Evolutionary conservation across 2,888 invertebrate genomes (phyloP).

Genomic region (Altica lythri): DNA sequence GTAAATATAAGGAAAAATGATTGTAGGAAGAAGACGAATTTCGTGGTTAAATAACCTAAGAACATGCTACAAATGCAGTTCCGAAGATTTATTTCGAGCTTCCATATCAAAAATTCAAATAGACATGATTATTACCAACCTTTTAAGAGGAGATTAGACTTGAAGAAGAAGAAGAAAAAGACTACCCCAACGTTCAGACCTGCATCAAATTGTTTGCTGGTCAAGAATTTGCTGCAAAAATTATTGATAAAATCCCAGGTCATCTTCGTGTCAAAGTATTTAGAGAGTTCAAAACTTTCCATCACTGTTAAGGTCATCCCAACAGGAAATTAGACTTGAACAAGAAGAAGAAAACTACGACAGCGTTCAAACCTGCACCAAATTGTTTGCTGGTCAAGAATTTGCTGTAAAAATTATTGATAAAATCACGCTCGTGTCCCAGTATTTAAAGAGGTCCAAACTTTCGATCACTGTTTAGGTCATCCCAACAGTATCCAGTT

Average conservation of each 20-base stretch:
- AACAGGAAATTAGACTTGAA: too few species aligned
- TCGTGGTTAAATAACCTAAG: too few species aligned
- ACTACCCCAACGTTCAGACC: constrained; percentile 94
- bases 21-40: too few species aligned
- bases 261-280: constrained; percentile 94
- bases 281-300: constrained; percentile 98
- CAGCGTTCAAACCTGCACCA: constrained; percentile 91
- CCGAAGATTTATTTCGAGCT: too few species aligned
- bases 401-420: constrained; percentile 98
- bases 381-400: constrained; percentile 88
- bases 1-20: too few species aligned
- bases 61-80: too few species aligned
- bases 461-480: constrained; percentile 97
- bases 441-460: constrained; percentile 98
- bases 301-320: constrained; percentile 97
- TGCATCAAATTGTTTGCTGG: constrained; percentile 90
- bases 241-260: constrained; percentile 93
- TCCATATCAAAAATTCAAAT: too few species aligned
- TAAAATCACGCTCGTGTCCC: constrained; percentile 91
- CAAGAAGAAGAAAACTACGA: too few species aligned
- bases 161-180: too few species aligned
- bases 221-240: constrained; percentile 96
- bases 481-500: constrained; percentile 98
- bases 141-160: too few species aligned
- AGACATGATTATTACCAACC: too few species aligned